Evolutionary conservation across 2,888 invertebrate genomes (phyloP).

Genomic region (Eustalomyia histrio): DNA sequence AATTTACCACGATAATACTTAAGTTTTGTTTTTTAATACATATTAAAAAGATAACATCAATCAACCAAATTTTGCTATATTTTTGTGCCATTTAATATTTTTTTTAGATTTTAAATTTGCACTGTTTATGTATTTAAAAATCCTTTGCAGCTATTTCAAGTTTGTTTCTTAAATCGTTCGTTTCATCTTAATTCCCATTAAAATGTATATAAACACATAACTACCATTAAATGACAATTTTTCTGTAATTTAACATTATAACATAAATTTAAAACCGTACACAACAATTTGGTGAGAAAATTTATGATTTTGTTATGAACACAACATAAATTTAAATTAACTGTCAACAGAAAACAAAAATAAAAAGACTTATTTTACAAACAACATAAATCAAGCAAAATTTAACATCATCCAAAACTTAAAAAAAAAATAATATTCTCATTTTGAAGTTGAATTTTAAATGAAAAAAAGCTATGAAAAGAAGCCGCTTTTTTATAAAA

Average conservation of each 20-base stretch:
- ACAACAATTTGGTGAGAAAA: conserved; percentile 59
- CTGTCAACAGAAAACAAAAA: conserved; percentile 58
- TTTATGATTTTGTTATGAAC: conserved; percentile 61
- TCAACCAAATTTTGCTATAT: no score
- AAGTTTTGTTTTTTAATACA: no score
- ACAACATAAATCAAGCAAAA: conserved; percentile 63
- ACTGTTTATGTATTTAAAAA: no score
- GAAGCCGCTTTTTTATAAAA: conserved; percentile 53
- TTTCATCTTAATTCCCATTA: conserved; percentile 3
- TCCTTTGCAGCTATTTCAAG: not conserved
- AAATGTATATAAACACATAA: not conserved
- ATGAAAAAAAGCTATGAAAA: conserved; percentile 26
- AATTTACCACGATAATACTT: no score
- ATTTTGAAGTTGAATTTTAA: conserved; percentile 51
- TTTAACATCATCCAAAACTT: conserved; percentile 45
- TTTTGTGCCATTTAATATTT: no score
- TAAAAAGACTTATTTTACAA: conserved; percentile 41
- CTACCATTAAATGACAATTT: conserved; percentile 37
- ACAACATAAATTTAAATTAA: conserved; percentile 65
- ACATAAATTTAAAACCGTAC: conserved; percentile 34
- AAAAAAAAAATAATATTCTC: conserved; percentile 52
- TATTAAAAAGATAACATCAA: no score
- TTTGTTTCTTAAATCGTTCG: conserved; percentile 46
- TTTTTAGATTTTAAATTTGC: no score
- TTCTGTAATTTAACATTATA: conserved; percentile 14